Evolutionary conservation across 1,140 invertebrate genomes (phyloP), one percentile per base, ranked within the genome.

Genomic region (Lepeophtheirus salmonis): DNA sequence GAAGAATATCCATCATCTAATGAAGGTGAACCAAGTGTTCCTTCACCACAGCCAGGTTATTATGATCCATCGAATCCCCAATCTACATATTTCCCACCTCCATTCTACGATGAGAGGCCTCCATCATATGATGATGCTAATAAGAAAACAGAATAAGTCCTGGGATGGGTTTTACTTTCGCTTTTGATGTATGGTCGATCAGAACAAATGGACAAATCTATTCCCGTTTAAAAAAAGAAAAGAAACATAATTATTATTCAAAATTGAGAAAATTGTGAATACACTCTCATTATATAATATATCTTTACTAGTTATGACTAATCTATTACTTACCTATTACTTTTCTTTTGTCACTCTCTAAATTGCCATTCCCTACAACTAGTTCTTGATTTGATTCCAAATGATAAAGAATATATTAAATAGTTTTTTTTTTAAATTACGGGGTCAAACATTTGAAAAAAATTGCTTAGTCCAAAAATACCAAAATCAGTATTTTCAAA

Each of bases 21-120:
- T 16, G 59, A 56, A 14, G 48, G 54, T 51, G 63, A 60, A 24
- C 50, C 63, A 52, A 23, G 55, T 26, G 63, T 55, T 60, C 64
- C 56, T 16, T 25, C 57, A 51, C 41, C 17, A 25, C 61, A 24
- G 23, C 50, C 80, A 71, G 87, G 84, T 58, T 89, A 86, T 72
- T 87, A 86, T 67, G 85, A 89, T 75, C 85, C 84, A 6, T 83
- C 80, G 67, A 77, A 77, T 68, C 84, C 84, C 4, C 82, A 86
- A 66, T 83, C 82, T 67, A 83, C 83, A 56, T 89, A 86, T 67
- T 81, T 89, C 63, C 86, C 87, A 65, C 83, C 84, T 63, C 83
- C 64, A 56, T 55, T 83, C 67, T 84, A 86, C 72, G 69, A 84
- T 80, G 83, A 83, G 71, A 80, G 81, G 69, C 83, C 82, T 57